A percentile compares a stretch with the other conserved stretches of the same genome.
Conservation (phyloP, 2,113 vertebrate species). For the Dipodomys stephensi region DNA sequence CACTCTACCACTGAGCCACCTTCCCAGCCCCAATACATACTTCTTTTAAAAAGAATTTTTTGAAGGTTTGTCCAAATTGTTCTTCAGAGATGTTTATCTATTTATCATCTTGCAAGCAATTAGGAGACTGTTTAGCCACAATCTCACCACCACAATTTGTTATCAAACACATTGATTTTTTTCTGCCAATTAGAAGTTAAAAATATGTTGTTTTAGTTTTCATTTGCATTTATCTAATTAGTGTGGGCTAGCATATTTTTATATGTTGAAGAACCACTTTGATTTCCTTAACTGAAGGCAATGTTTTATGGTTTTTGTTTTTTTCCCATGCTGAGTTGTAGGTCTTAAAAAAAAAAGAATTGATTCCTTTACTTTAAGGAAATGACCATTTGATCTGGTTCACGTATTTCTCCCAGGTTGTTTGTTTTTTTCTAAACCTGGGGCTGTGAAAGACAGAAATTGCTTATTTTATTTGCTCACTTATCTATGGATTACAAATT, state of each 20-base stretch:
- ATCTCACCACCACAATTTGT: not conserved
- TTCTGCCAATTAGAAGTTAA: slow-evolving; percentile 52
- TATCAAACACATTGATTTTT: slow-evolving; percentile 66
- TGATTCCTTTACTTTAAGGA: slow-evolving; percentile 7
- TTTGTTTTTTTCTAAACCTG: not conserved
- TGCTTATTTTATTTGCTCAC: slow-evolving; percentile 34
- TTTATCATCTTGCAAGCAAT: slow-evolving; percentile 42
- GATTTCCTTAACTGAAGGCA: slow-evolving; percentile 26
- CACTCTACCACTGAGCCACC: too few species aligned
- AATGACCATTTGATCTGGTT: not conserved
- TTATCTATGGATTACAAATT: not conserved
- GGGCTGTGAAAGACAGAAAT: not conserved
- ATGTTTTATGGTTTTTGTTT: too few species aligned
- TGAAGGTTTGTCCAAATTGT: slow-evolving; percentile 46
- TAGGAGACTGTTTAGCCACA: slow-evolving; percentile 21
- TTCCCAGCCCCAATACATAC: too few species aligned
- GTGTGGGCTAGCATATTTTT: slow-evolving; percentile 16
- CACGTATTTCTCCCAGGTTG: not conserved
- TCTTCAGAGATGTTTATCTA: slow-evolving; percentile 35
- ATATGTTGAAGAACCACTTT: not conserved
- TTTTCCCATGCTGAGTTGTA: slow-evolving; percentile 35
- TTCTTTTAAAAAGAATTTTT: not conserved
- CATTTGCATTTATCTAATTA: slow-evolving; percentile 24
- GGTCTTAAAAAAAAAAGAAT: not conserved
- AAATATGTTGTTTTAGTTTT: slow-evolving; percentile 32